phyloP scores from a whole-genome alignment of 2,113 vertebrate genomes.

The Elachura formosa region DNA sequence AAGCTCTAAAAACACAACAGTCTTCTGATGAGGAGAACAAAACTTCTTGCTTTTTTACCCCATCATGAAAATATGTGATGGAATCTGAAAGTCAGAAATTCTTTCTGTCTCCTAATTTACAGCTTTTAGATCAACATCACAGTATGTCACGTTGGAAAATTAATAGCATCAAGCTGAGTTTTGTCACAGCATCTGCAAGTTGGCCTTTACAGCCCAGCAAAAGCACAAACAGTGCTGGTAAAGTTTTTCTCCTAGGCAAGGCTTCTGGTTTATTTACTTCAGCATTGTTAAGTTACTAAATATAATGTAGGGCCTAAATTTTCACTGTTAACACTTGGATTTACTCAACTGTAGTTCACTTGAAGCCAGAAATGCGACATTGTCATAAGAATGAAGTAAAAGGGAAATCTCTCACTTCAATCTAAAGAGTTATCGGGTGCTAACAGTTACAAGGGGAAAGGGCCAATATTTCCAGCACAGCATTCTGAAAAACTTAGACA shows the following conservation, averaged over 20 bases:
- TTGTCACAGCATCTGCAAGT: conserved; percentile 28
- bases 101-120: conserved; percentile 23
- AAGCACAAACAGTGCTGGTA: conserved; percentile 62
- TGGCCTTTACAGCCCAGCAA: conserved; percentile 33
- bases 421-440: background rate
- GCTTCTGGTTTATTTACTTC: conserved; percentile 65
- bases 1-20: background rate
- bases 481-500: background rate
- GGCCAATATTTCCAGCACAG: background rate
- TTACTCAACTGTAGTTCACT: background rate
- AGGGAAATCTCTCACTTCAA: background rate
- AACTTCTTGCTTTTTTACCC: background rate
- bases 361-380: background rate
- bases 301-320: background rate
- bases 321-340: background rate
- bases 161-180: conserved; percentile 73
- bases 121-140: conserved; percentile 23
- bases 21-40: background rate
- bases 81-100: conserved; percentile 13
- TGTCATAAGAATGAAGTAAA: background rate
- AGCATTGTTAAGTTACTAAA: conserved; percentile 55
- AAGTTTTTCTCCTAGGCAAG: conserved; percentile 39
- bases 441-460: background rate
- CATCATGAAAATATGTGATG: background rate
- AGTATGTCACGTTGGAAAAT: conserved; percentile 54